phyloP scores from a whole-genome alignment of 2,888 invertebrate genomes.

The Macrophya alboannulata region DNA sequence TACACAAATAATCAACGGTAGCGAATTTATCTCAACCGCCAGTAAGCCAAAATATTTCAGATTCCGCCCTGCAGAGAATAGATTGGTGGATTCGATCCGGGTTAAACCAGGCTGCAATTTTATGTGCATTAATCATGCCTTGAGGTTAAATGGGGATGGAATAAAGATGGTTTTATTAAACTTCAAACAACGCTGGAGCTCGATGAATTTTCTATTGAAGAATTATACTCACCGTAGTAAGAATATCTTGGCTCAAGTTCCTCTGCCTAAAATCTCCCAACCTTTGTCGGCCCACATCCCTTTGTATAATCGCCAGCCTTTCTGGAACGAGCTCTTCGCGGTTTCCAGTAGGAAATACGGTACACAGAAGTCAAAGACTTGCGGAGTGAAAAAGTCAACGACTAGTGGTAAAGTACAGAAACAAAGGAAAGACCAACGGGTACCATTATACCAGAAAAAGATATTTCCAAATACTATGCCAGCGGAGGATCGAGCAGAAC shows the following conservation, averaged over 20 bases:
- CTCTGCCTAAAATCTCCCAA: neutral
- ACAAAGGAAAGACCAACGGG: neutral
- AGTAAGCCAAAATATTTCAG: neutral
- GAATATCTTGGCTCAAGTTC: constrained; percentile 5
- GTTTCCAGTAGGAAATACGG: neutral
- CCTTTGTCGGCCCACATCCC: neutral
- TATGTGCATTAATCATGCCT: neutral
- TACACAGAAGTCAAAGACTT: constrained; percentile 31
- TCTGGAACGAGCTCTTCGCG: neutral
- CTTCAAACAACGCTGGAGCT: neutral
- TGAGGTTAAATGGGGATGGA: neutral
- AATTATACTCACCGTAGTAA: constrained; percentile 11
- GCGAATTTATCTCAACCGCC: neutral
- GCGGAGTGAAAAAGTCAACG: neutral
- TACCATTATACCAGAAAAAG: constrained; percentile 23
- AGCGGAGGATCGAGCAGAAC: neutral
- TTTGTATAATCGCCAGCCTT: neutral
- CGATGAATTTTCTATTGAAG: neutral
- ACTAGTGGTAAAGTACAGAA: constrained; percentile 12
- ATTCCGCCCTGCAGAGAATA: neutral
- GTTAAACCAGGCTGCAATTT: neutral
- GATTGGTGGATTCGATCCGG: neutral
- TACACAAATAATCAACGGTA: neutral
- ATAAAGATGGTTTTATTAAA: neutral
- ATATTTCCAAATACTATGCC: constrained; percentile 15